phyloP scores from a whole-genome alignment of 2,797 vertebrate species.

The Taeniopygia guttata region DNA sequence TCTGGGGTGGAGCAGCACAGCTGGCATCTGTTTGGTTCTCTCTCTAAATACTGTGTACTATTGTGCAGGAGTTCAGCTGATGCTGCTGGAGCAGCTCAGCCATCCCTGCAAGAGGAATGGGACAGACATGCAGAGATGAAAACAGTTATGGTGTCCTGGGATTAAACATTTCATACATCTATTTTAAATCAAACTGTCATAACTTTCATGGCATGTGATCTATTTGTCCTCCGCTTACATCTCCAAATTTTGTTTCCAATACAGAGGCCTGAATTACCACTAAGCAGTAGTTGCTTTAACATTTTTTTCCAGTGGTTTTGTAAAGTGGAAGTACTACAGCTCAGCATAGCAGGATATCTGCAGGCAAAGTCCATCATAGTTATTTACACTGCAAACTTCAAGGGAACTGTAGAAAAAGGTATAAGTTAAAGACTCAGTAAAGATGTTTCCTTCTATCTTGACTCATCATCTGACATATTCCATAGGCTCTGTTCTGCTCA shows the following conservation, averaged over 20 bases:
- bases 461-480: conserved; percentile 61
- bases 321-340: neutral
- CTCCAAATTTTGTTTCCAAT: neutral
- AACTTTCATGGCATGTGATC: neutral
- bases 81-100: neutral
- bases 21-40: neutral
- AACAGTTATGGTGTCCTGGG: neutral
- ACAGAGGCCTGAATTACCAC: neutral
- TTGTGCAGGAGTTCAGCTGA: neutral
- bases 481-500: conserved; percentile 64
- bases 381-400: conserved; percentile 9
- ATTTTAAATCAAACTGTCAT: neutral
- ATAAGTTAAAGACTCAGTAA: conserved; percentile 9
- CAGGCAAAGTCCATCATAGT: neutral
- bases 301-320: neutral
- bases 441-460: conserved; percentile 55
- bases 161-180: neutral
- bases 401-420: neutral
- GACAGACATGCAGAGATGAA: neutral
- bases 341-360: neutral
- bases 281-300: neutral
- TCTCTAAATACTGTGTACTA: neutral
- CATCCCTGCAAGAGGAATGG: neutral
- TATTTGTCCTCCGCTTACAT: neutral
- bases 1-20: neutral